Evolutionary conservation across 1,140 invertebrate species (phyloP).

Genomic region (Leptopilina clavipes): DNA sequence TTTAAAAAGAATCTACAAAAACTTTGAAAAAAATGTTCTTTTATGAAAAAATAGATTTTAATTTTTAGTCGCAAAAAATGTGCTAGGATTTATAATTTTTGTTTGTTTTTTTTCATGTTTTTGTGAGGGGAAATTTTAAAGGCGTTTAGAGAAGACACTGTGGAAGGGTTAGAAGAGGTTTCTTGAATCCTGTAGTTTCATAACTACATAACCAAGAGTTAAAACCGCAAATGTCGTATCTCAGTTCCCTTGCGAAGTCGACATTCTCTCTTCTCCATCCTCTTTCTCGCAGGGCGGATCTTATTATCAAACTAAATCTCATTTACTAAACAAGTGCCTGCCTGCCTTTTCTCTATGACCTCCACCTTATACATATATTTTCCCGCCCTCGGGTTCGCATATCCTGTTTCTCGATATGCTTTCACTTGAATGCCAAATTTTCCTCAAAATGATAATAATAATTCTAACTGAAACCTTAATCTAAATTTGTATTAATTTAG

Average conservation of each 20-base stretch:
- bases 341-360: conserved; percentile 55
- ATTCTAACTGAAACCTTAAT: too few relatives aligned
- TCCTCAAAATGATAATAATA: background rate
- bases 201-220: conserved; percentile 74
- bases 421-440: conserved; percentile 21
- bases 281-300: conserved; percentile 60
- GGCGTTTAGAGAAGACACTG: background rate
- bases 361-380: conserved; percentile 46
- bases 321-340: conserved; percentile 68
- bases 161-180: conserved; percentile 40
- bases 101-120: background rate
- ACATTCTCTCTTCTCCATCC: conserved; percentile 58
- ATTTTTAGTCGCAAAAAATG: too few relatives aligned
- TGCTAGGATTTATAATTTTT: too few relatives aligned
- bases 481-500: too few relatives aligned
- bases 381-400: conserved; percentile 39
- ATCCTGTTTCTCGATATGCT: conserved; percentile 47
- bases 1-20: too few relatives aligned
- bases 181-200: conserved; percentile 71
- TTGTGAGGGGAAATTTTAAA: background rate
- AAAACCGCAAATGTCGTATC: conserved; percentile 75
- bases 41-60: too few relatives aligned
- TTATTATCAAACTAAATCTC: conserved; percentile 74
- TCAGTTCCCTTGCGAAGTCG: conserved; percentile 62
- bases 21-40: too few relatives aligned